phyloP scores from a whole-genome alignment of 2,797 vertebrate species.

The Nasua narica region DNA sequence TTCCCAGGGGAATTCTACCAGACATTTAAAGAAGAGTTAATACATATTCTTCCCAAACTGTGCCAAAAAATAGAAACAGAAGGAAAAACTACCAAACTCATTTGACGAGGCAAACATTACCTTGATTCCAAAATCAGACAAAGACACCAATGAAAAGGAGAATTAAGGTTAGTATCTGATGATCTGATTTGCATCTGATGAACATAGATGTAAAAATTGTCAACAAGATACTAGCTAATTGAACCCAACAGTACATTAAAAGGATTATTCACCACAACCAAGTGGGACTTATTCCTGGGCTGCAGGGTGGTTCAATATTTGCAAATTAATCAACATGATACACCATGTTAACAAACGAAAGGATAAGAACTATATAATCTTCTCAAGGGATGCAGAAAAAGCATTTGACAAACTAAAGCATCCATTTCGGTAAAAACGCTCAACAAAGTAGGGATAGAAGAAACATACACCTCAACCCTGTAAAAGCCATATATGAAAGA shows the following conservation, averaged over 20 bases:
- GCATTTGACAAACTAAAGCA: neutral
- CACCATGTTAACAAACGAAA: neutral
- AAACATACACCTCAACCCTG: neutral
- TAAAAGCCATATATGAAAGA: neutral
- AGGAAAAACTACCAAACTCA: neutral
- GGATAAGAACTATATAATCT: neutral
- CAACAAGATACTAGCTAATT: neutral
- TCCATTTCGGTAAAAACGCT: neutral
- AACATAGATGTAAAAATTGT: neutral
- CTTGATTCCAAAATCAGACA: neutral
- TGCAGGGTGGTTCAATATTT: neutral
- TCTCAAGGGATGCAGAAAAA: neutral
- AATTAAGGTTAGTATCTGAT: neutral
- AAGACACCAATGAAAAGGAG: neutral
- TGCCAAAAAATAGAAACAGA: too few species aligned
- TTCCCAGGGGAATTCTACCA: neutral
- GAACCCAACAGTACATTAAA: neutral
- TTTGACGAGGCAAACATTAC: neutral
- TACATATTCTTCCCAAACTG: neutral
- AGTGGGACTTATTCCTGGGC: neutral
- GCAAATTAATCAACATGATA: neutral
- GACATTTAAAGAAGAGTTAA: neutral
- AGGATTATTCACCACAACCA: neutral
- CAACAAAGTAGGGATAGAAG: neutral
- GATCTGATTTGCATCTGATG: neutral